Evolutionary conservation across 2,888 invertebrate genomes (phyloP), one percentile per base, ranked within the genome.

Genomic region (Trichogramma dendrolimi): DNA sequence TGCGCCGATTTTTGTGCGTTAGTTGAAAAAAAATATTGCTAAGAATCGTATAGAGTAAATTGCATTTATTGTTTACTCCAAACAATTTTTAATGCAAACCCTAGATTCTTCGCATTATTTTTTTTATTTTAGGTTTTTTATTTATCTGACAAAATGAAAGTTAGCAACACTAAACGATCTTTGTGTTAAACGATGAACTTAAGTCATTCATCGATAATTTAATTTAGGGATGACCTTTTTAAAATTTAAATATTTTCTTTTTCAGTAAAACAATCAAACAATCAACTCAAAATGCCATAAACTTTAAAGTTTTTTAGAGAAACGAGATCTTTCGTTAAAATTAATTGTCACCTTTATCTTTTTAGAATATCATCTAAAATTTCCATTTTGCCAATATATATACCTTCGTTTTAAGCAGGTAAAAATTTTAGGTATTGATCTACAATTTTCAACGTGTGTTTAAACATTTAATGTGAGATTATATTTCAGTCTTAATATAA

Each of bases 391-490:
- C 27, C 27, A 27, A 27, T 27, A 27, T 27, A 27, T 27, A 27
- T 27, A 27, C 27, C 27, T 10, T 39, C 38, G 11, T 54, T 40
- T 52, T n/a, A 10, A 47, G 14, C 27, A 49, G 27, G 51, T 40
- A 14, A 57, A 47, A 47, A 44, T 40, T 58, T 59, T 48, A 43
- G 44, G 43, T 14, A 54, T 54, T 58, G 53, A 11, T 50, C 54
- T 38, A 50, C 44, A 51, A 51, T 56, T 47, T 58, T 38, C 43
- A 49, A 46, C 51, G 46, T 6, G 41, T 11, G 57, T 8, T 49
- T 42, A 27, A 27, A 27, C 27, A 27, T 27, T 63, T 57, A 57
- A 51, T 44, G n/a, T 55, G 61, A 58, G 53, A 62, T 59, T 64
- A 62, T 62, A 58, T 44, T 50, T 42, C 43, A 59, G 58, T 64